Evolutionary conservation across 2,797 vertebrate genomes (phyloP).

Genomic region (Thalassophryne amazonica): DNA sequence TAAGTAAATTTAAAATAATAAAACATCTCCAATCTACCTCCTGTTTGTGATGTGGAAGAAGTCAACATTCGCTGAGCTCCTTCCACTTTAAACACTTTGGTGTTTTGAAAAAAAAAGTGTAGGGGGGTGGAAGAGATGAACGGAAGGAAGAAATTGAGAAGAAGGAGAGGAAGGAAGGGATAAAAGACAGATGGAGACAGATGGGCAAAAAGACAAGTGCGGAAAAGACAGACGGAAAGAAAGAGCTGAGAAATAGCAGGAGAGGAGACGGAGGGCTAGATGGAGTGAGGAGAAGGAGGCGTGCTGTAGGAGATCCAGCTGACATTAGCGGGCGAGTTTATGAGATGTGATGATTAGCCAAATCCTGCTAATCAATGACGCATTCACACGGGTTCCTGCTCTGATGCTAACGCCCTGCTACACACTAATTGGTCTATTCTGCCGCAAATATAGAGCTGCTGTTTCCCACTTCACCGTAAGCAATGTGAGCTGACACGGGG

Average conservation of each 20-base stretch:
- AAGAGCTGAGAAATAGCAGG: conserved; percentile 52
- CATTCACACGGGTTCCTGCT: conserved; percentile 83
- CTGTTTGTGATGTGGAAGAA: conserved; percentile 26
- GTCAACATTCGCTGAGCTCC: conserved; percentile 49
- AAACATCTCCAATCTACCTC: background rate
- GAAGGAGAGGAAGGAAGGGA: conserved; percentile 63
- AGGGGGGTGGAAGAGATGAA: conserved; percentile 51
- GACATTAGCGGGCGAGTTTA: conserved; percentile 72
- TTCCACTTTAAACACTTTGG: conserved; percentile 57
- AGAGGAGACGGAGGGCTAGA: conserved; percentile 49
- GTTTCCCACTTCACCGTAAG: conserved; percentile 75
- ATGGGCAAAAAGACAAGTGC: conserved; percentile 65
- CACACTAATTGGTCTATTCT: conserved; percentile 83
- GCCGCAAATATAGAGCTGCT: conserved; percentile 76
- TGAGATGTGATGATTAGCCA: conserved; percentile 80
- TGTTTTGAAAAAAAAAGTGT: conserved; percentile 8
- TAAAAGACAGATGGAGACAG: conserved; percentile 60
- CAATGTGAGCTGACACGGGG: conserved; percentile 59
- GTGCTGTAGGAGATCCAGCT: conserved; percentile 71
- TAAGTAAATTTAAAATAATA: conserved; percentile 3
- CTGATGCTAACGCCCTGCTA: conserved; percentile 67
- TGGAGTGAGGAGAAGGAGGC: conserved; percentile 56
- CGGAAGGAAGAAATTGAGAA: conserved; percentile 66
- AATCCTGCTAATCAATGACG: conserved; percentile 84
- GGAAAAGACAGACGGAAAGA: conserved; percentile 66